Evolutionary conservation across 1,140 invertebrate genomes (phyloP), one percentile per base, ranked within the genome.

Genomic region (Bombus haemorrhoidalis): DNA sequence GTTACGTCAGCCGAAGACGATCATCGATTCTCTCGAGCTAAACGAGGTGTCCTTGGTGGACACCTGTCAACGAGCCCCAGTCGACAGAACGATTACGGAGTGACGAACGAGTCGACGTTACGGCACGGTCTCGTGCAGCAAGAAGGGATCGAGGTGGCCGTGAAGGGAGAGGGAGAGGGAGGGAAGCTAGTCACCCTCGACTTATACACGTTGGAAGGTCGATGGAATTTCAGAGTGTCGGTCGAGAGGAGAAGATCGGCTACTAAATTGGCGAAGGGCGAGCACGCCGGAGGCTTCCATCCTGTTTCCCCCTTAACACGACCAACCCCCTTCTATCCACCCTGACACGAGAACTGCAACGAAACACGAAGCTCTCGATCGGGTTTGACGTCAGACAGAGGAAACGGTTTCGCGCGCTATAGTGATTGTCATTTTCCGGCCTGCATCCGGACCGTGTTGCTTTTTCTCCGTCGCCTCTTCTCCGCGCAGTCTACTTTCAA

Each of bases 381-480:
- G 87, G 76, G 86, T 88, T 41, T 89, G 92, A 93, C 92, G 91
- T 92, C 93, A 93, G 94, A 94, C 93, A 93, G 91, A 92, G 90
- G 91, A 89, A 85, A 90, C 90, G 73, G 90, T 91, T 81, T 88
- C 85, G 92, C 80, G 90, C 82, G 89, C 8, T 77, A 77, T 91
- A 92, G 89, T 94, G 93, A 94, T 94, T 94, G 94, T 94, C 94
- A 94, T 93, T 94, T 94, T 94, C 94, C 94, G 94, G 94, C 91
- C 73, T 75, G 87, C 92, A 92, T 94, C 93, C 92, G 92, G 92
- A 76, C 81, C 89, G 57, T 87, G 81, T 41, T 82, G 88, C 91
- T 93, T 93, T 94, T 93, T 93, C 92, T 92, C 88, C 62, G 85
- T 32, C 66, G 37, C 69, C 81, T 86, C 87, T 85, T 87, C 82